phyloP scores from a whole-genome alignment of 2,113 vertebrate genomes.

The Rafetus swinhoei region DNA sequence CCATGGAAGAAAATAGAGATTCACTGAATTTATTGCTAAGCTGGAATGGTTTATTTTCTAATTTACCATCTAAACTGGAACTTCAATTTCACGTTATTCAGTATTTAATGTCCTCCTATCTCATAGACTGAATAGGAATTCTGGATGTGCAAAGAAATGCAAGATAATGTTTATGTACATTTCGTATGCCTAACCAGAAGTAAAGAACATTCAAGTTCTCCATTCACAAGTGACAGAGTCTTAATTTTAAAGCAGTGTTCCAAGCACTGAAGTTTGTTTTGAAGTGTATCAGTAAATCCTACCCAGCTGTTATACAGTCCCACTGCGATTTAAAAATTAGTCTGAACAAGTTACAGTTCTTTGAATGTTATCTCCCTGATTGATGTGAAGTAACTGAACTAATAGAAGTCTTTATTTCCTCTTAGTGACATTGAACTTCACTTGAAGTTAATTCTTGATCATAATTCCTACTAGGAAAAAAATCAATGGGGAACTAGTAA shows the following conservation, averaged over 20 bases:
- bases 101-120: not conserved
- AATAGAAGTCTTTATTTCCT: slow-evolving; percentile 59
- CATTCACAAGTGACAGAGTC: not conserved
- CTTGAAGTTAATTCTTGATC: slow-evolving; percentile 68
- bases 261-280: not conserved
- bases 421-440: slow-evolving; percentile 61
- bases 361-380: slow-evolving; percentile 46
- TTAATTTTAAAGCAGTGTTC: not conserved
- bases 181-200: not conserved
- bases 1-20: slow-evolving; percentile 16
- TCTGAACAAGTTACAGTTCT: slow-evolving; percentile 27
- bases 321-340: slow-evolving; percentile 46
- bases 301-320: slow-evolving; percentile 41
- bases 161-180: not conserved
- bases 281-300: slow-evolving; percentile 19
- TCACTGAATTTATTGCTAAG: not conserved
- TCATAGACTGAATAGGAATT: not conserved
- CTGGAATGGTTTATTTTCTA: not conserved
- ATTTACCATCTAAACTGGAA: slow-evolving; percentile 14
- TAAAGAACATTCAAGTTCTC: not conserved
- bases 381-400: slow-evolving; percentile 41
- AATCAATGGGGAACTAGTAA: slow-evolving; percentile 65
- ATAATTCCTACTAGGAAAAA: slow-evolving; percentile 59
- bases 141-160: not conserved
- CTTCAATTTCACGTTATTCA: not conserved